Evolutionary conservation across 2,797 vertebrate genomes (phyloP), one percentile per base, ranked within the genome.

Genomic region (Menidia menidia): DNA sequence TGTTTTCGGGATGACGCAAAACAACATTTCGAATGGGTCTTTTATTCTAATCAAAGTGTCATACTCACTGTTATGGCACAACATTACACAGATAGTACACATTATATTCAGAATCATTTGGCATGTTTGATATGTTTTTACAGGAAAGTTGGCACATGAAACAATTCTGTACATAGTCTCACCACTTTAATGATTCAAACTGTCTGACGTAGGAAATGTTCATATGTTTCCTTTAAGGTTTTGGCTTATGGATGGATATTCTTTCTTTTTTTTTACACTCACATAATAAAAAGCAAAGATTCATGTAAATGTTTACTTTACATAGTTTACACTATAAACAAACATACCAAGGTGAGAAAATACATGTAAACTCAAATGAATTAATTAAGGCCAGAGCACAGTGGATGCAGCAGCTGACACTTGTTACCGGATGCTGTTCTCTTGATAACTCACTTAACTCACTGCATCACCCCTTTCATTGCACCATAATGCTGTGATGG

Each of bases 261-360:
- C 50, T 33, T 43, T 59, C 60, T 33, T 57, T 9, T 45, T 56
- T 65, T 3, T 44, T 68, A 60, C n/a, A n/a, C n/a, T 16, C 32
- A 73, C 13, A 59, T 51, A 74, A 76, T 53, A 71, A 80, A 45
- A 68, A 83, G 75, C 68, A 35, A 77, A 60, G 67, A 75, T 61
- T 52, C 31, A 83, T 78, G 77, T 35, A 76, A 77, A 77, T 50
- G 35, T 84, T 78, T 76, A 80, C 74, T 86, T 86, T 87, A 88
- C 87, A 89, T 82, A 85, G 35, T 88, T 77, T 90, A 90, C 80
- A 90, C 77, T 86, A 88, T 88, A 81, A 89, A 89, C 77, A 87
- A 85, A 85, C 18, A 25, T 43, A 32, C 14, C 63, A 52, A 79
- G 80, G 82, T 73, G 75, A 57, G 60, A 81, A 75, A 64, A 84